Base-by-base conservation (phyloP, 2,888 invertebrate species). In the Lasioglossum marginatum region DNA sequence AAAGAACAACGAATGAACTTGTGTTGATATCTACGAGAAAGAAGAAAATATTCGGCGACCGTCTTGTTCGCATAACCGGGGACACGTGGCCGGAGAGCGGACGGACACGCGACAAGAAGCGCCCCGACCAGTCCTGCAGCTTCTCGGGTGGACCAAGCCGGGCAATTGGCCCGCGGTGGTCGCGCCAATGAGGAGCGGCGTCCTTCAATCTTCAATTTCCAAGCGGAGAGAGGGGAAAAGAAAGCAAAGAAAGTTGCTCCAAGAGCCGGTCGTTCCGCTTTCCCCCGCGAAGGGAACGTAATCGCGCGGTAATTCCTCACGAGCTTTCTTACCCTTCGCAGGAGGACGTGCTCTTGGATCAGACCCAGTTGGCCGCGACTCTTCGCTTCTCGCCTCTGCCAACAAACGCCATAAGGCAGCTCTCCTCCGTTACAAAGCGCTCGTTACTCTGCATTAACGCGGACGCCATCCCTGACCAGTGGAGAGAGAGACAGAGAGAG, bases 231-330 rank as follows among this genome's bases (percentile, higher is more conserved):
- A n/a, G 60, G 27, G 60, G 27, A 0, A 5, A 34, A 66, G 66
- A 66, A 66, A 66, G 66, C 34, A 68, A 85, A 86, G 77, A 87
- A 81, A 57, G 27, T 57, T 76, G 74, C 60, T 80, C 79, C 73
- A 66, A 23, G 66, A 66, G 66, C 34, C 19, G 34, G 31, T 66
- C 66, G 34, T 34, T 66, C 66, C 66, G 66, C 66, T 31, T 34
- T 90, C 88, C 86, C 91, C 89, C n/a, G 91, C 84, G 82, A 82
- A 34, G 90, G 83, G 91, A 88, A 91, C 88, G 92, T 92, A 93
- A 94, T 94, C 93, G 91, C 88, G 91, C 91, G 91, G 92, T 93
- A 93, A 94, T 94, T 93, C 92, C 92, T 92, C 92, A 90, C 91
- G 92, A 92, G 92, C 88, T 89, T 90, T 89, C 92, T 91, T 91